Evolutionary conservation across 2,888 invertebrate species (phyloP).

Genomic region (Caprella mutica): DNA sequence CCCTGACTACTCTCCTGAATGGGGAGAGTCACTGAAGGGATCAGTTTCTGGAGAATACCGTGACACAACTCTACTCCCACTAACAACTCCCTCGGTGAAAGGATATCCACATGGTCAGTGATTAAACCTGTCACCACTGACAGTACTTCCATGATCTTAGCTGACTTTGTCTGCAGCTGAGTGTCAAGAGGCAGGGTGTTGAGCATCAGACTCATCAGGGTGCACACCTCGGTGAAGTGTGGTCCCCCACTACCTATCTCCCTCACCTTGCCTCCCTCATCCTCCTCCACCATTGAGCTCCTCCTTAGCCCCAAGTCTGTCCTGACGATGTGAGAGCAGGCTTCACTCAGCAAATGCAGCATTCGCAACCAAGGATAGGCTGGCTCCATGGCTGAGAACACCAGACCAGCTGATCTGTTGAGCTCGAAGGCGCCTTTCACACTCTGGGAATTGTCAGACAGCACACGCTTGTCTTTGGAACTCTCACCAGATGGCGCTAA

Average conservation of each 20-base stretch:
- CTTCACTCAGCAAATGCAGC: conserved; percentile 13
- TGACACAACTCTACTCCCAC: conserved; percentile 26
- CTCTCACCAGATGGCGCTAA: too few relatives aligned
- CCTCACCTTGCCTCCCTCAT: conserved; percentile 7
- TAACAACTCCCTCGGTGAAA: conserved; percentile 20
- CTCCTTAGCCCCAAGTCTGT: background rate
- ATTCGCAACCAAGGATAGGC: conserved; percentile 61
- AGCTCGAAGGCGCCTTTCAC: conserved; percentile 52
- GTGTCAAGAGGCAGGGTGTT: conserved; percentile 34
- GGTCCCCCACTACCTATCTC: conserved; percentile 15
- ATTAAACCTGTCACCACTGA: conserved; percentile 25
- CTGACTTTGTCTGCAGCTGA: conserved; percentile 27
- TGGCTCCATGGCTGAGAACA: conserved; percentile 72
- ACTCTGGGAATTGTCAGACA: too few relatives aligned
- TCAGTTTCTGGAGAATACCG: conserved; percentile 25
- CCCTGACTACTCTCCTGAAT: background rate
- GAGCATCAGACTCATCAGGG: conserved; percentile 34
- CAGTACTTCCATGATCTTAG: conserved; percentile 25
- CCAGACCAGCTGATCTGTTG: conserved; percentile 67
- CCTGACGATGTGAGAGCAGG: conserved; percentile 3
- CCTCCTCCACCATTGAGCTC: background rate
- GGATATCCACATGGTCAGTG: conserved; percentile 16
- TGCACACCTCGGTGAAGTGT: conserved; percentile 27
- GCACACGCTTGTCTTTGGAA: too few relatives aligned
- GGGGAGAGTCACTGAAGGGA: conserved; percentile 25